Conservation (phyloP, 2,797 vertebrate species). For the Rhabdomys pumilio region DNA sequence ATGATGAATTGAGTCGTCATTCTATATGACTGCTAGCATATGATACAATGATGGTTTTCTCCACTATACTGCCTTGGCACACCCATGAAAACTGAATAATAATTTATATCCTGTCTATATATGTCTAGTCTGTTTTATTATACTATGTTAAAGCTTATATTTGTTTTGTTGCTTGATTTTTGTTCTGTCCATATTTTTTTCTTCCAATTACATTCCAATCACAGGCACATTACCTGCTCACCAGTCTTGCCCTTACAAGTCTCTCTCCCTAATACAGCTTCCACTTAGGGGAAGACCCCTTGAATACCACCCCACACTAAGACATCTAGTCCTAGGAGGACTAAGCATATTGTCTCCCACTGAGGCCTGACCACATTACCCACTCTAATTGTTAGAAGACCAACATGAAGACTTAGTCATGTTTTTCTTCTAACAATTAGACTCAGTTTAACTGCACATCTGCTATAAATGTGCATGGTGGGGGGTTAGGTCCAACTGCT, state of each 20-base stretch:
- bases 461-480: not conserved
- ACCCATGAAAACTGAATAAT: not conserved
- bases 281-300: not conserved
- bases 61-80: not conserved
- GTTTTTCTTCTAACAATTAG: too few species aligned
- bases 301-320: not conserved
- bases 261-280: not conserved
- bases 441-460: not conserved
- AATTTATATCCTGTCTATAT: not conserved
- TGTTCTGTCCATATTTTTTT: not conserved
- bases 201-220: not conserved
- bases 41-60: not conserved
- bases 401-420: not conserved
- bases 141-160: not conserved
- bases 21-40: not conserved
- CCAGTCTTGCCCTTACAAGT: not conserved
- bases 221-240: accelerated
- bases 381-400: not conserved
- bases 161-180: not conserved
- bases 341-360: not conserved
- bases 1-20: not conserved
- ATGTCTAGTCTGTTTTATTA: not conserved
- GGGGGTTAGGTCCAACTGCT: not conserved
- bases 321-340: not conserved
- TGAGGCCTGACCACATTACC: not conserved